Evolutionary conservation across 2,113 vertebrate genomes (phyloP).

Genomic region (Cryptoleucopteryx plumbea): DNA sequence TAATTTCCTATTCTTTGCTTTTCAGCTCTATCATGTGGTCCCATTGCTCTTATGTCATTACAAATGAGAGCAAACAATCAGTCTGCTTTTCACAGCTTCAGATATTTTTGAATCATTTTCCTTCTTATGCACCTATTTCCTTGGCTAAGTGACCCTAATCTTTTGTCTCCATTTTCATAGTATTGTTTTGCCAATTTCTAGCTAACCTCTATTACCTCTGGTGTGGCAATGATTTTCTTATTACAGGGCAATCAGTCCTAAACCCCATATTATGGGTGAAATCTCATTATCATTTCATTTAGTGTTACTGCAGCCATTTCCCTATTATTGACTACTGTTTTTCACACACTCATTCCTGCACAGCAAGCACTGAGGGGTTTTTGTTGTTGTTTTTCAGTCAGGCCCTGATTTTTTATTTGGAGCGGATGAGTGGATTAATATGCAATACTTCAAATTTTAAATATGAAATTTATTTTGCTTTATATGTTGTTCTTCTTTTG

Average conservation of each 20-base stretch:
- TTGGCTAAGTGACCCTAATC: not conserved
- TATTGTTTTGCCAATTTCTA: not conserved
- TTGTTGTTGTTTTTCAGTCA: not conserved
- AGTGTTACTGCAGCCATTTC: not conserved
- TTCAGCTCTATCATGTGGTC: not conserved
- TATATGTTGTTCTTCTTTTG: not conserved
- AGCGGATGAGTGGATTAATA: not conserved
- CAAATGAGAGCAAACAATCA: not conserved
- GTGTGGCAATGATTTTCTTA: not conserved
- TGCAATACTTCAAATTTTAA: not conserved
- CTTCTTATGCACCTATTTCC: not conserved
- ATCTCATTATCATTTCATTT: not conserved
- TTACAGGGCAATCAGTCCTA: not conserved
- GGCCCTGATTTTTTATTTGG: not conserved
- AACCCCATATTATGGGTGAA: not conserved
- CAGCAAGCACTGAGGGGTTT: not conserved
- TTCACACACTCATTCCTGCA: not conserved
- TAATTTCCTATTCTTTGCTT: not conserved
- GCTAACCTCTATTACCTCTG: not conserved
- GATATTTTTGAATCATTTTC: not conserved
- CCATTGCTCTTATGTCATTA: not conserved
- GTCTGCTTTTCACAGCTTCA: not conserved
- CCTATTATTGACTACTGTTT: not conserved
- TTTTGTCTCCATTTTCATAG: not conserved
- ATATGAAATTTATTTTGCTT: not conserved